Conservation (phyloP, 2,888 invertebrate genomes). For the Spisula solida region DNA sequence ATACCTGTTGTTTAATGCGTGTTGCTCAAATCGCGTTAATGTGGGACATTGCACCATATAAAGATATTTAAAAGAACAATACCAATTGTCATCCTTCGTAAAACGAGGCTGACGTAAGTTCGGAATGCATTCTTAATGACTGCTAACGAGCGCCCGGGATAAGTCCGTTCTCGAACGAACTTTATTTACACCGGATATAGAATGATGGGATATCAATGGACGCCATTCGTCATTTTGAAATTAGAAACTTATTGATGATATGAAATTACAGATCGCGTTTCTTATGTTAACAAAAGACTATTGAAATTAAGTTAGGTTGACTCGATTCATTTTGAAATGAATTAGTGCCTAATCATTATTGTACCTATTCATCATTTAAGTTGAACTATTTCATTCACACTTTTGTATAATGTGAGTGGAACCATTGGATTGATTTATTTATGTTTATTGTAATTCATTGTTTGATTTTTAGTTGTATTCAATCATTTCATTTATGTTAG, state of each 20-base stretch:
- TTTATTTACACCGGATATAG: neutral
- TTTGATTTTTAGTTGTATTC: neutral
- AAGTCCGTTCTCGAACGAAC: neutral
- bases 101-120: no score
- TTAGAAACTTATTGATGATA: conserved; percentile 1
- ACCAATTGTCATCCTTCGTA: no score
- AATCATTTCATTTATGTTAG: neutral
- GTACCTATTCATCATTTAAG: neutral
- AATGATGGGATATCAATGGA: conserved; percentile 8
- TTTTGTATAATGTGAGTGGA: neutral
- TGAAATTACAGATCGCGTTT: neutral
- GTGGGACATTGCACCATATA: no score
- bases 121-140: neutral
- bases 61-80: no score
- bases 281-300: conserved; percentile 5
- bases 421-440: neutral
- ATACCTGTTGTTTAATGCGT: no score
- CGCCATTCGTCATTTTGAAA: conserved; percentile 14
- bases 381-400: neutral
- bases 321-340: neutral
- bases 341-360: neutral
- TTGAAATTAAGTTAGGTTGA: neutral
- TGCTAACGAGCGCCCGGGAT: neutral
- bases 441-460: neutral
- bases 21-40: no score